Evolutionary conservation across 2,113 vertebrate species (phyloP).

Genomic region (Anoplopoma fimbria): DNA sequence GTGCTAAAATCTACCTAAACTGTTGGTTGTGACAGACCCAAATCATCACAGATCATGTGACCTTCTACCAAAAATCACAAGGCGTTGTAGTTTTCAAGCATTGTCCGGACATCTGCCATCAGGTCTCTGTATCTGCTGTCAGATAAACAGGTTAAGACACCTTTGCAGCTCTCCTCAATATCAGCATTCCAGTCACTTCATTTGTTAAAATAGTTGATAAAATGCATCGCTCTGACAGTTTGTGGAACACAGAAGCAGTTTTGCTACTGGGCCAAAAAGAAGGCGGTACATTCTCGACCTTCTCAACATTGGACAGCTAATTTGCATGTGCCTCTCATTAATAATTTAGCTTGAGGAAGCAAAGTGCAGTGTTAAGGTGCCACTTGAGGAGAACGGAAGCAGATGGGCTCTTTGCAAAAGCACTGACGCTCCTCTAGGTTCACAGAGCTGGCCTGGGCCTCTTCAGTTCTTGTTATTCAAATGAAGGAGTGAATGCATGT

Average conservation of each 20-base stretch:
- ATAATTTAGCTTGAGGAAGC: slow-evolving; percentile 24
- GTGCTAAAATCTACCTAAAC: no score
- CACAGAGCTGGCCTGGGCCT: slow-evolving; percentile 37
- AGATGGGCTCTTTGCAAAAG: slow-evolving; percentile 33
- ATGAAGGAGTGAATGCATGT: slow-evolving; percentile 67
- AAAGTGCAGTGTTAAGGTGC: slow-evolving; percentile 46
- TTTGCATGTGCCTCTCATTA: slow-evolving; percentile 43
- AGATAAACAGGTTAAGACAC: no score
- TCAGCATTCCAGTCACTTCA: no score
- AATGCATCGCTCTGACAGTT: neutral
- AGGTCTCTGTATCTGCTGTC: no score
- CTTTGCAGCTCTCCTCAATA: no score
- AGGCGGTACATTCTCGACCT: slow-evolving; percentile 5
- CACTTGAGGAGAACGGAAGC: slow-evolving; percentile 26
- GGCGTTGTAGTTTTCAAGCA: neutral
- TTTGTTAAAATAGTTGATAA: no score
- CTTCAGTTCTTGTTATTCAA: slow-evolving; percentile 73
- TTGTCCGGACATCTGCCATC: no score
- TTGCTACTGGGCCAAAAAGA: neutral
- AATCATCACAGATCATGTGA: neutral
- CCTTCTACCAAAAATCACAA: neutral
- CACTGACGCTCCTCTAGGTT: slow-evolving; percentile 27
- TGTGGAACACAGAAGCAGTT: neutral
- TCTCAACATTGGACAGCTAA: slow-evolving; percentile 22
- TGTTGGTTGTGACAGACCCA: neutral